These are phyloP conservation scores for Phasianus colchicus DNA, from an alignment of 2,113 vertebrate genomes.

Conservation along the genomic window DNA sequence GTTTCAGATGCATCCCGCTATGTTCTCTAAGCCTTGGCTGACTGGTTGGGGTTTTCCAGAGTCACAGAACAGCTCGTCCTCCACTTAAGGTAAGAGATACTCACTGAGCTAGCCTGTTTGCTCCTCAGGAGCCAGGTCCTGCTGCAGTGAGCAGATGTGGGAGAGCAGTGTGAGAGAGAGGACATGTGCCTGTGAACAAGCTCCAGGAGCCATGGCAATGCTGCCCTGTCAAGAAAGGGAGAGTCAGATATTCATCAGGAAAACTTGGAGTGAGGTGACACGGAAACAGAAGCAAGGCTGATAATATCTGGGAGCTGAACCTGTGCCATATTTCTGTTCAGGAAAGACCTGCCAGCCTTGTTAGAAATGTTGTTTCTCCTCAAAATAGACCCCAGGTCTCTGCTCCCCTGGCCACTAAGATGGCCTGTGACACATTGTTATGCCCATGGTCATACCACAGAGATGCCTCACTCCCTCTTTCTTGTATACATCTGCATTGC, in stretches of 20 bases:
- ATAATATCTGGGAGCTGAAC: neutral
- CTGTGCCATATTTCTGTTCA: neutral
- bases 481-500: no score
- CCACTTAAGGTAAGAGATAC: neutral
- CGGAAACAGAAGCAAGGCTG: neutral
- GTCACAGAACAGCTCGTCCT: neutral
- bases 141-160: neutral
- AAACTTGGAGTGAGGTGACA: neutral
- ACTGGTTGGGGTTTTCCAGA: neutral
- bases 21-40: neutral
- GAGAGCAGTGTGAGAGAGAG: neutral
- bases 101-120: neutral
- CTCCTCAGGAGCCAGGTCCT: neutral
- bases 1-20: neutral
- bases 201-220: neutral
- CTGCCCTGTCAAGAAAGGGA: rapidly evolving
- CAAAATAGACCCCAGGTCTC: neutral
- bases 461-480: neutral
- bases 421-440: neutral
- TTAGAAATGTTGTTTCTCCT: neutral
- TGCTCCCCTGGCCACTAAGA: neutral
- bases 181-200: neutral
- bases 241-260: neutral
- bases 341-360: neutral
- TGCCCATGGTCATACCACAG: neutral